Base-by-base conservation (phyloP, 1,140 invertebrate species). In the Pararge aegeria region DNA sequence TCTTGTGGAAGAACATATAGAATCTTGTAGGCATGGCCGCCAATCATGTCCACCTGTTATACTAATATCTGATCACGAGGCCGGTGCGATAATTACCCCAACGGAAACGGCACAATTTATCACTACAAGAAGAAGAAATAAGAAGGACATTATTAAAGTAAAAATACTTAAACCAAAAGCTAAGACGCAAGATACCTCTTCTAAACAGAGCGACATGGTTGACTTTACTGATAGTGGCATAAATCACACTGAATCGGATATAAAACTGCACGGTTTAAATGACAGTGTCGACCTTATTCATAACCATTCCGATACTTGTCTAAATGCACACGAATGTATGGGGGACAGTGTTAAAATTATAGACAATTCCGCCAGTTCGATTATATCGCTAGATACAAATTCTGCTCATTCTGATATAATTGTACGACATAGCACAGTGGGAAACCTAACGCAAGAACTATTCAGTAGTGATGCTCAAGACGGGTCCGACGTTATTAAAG, bases 291-390 rank as follows among this genome's bases (percentile, higher is more conserved):
- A 86, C 49, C 68, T 87, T 0, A 86, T 89, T 59, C 84, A 89
- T 18, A 87, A 87, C 48, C 87, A 87, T 66, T 81, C 87, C 0
- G 87, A 89, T 30, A 85, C 84, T 0, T 89, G 87, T 51, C 63
- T 86, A 1, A 75, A 79, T n/a, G 71, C 75, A 1, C 68, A 81
- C 34, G 84, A 89, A 49, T 86, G 86, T 66, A 55, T 86, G 20
- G 66, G 59, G 0, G 70, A 85, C 20, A 87, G 84, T 57, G 61
- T 89, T 9, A 78, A 83, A 65, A 63, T 84, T 27, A 53, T 87
- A 40, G 75, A 83, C n/a, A 65, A 64, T 9, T 62, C 60, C 1
- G 52, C 61, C 15, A 60, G 57, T 37, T 77, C 81, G 24, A 44
- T 76, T 37, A 68, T 84, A 65, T 75, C 78, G 7, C 10, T 84